Evolutionary conservation across 2,797 vertebrate species (phyloP).

Genomic region (Lagodon rhomboides): DNA sequence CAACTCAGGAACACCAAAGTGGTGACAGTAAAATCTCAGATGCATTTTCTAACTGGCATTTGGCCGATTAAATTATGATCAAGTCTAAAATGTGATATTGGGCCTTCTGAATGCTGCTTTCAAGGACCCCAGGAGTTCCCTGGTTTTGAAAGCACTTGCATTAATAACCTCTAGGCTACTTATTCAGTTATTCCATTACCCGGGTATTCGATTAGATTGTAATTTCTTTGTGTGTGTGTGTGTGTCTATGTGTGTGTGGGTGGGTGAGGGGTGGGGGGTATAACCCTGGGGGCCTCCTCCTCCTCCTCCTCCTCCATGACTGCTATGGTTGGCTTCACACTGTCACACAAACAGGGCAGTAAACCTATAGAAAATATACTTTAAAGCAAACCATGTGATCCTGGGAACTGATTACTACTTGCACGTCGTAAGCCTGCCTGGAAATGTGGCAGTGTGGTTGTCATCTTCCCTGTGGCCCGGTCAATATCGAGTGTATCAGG

Average conservation of each 20-base stretch:
- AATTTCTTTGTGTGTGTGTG: conserved; percentile 70
- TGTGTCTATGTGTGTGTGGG: conserved; percentile 33
- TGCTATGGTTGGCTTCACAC: conserved; percentile 56
- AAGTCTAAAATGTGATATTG: conserved; percentile 15
- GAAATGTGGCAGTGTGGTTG: conserved; percentile 74
- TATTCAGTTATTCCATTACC: conserved; percentile 80
- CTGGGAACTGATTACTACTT: conserved; percentile 66
- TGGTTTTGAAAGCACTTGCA: conserved; percentile 65
- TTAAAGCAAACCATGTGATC: conserved; percentile 63
- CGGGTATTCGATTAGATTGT: conserved; percentile 76
- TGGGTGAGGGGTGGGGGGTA: conserved; percentile 36
- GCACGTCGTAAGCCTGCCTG: conserved; percentile 40
- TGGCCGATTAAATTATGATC: background rate
- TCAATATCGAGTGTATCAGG: conserved; percentile 77
- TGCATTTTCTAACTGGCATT: conserved; percentile 3
- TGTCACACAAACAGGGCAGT: conserved; percentile 34
- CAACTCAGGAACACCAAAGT: background rate
- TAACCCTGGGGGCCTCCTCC: conserved; percentile 61
- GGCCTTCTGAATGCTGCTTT: conserved; percentile 26
- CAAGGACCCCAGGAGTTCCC: conserved; percentile 48
- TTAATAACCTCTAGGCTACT: conserved; percentile 78
- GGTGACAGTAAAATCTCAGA: background rate
- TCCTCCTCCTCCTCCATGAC: conserved; percentile 36
- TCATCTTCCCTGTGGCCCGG: conserved; percentile 75
- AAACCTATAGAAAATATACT: conserved; percentile 47